These are phyloP conservation scores for Channa argus DNA, from an alignment of 2,113 vertebrate genomes.

Conservation along the genomic window DNA sequence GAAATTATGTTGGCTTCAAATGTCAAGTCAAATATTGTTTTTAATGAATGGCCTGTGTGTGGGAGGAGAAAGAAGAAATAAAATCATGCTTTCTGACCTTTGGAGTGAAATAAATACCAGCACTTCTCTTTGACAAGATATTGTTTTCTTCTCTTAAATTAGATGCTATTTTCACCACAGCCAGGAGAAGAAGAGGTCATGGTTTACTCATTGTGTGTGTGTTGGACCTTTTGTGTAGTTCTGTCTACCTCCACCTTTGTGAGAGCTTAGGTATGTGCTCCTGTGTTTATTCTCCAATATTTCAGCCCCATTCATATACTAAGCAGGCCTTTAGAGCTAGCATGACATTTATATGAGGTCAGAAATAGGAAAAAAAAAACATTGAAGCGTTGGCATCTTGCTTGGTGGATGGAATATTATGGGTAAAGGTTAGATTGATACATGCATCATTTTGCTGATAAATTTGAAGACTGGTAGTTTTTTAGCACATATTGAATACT, in stretches of 20 bases:
- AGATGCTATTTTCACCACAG: constrained; percentile 11
- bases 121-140: constrained; percentile 31
- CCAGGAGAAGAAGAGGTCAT: constrained; percentile 1
- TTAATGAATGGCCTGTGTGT: constrained; percentile 51
- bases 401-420: neutral
- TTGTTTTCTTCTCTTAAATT: constrained; percentile 21
- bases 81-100: constrained; percentile 55
- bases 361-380: constrained; percentile 21
- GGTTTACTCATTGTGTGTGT: constrained; percentile 12
- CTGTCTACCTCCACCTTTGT: constrained; percentile 6
- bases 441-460: neutral
- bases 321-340: constrained; percentile 24
- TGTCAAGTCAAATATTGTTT: constrained; percentile 58
- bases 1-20: constrained; percentile 51
- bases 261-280: constrained; percentile 4
- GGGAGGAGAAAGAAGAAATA: constrained; percentile 36
- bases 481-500: neutral
- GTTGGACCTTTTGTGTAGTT: neutral
- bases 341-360: constrained; percentile 38
- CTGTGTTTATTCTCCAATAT: neutral
- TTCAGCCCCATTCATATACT: constrained; percentile 2
- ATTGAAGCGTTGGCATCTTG: neutral
- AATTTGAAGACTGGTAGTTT: neutral
- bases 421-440: neutral
- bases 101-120: constrained; percentile 46